Evolutionary conservation across 2,888 invertebrate genomes (phyloP).

Genomic region (Dendrolimus houi): DNA sequence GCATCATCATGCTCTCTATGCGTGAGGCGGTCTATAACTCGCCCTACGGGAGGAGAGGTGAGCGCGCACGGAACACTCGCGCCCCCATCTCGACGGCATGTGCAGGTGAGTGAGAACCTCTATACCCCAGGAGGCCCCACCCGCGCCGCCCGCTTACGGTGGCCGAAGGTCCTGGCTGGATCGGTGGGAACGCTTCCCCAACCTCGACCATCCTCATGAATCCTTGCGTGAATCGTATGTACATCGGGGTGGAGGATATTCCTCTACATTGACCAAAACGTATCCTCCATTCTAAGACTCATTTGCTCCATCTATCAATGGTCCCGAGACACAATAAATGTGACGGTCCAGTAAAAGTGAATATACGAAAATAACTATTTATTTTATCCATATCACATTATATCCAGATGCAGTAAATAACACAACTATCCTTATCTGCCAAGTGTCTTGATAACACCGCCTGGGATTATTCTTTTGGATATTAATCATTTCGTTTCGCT

Average conservation of each 20-base stretch:
- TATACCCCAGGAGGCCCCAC: too few species aligned
- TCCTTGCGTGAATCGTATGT: too few species aligned
- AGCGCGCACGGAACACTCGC: too few species aligned
- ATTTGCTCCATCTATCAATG: neutral
- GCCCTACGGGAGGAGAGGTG: too few species aligned
- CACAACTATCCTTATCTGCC: slow-evolving; percentile 29
- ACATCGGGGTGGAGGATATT: neutral
- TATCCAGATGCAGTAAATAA: slow-evolving; percentile 30
- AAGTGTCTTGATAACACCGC: slow-evolving; percentile 36
- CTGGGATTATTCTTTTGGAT: slow-evolving; percentile 29
- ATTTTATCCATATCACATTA: slow-evolving; percentile 16
- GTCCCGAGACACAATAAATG: neutral
- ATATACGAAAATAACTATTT: neutral
- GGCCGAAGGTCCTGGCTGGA: too few species aligned
- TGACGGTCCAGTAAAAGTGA: neutral
- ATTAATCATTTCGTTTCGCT: slow-evolving; percentile 48
- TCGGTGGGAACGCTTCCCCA: too few species aligned
- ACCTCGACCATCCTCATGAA: too few species aligned
- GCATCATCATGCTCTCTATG: too few species aligned
- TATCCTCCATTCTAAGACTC: neutral
- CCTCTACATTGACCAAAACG: neutral
- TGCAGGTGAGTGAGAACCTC: too few species aligned
- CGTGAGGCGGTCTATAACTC: too few species aligned
- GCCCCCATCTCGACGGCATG: too few species aligned
- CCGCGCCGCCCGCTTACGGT: too few species aligned